A percentile compares a stretch with the other conserved stretches of the same genome.
These are phyloP conservation scores for Mobula hypostoma DNA, from an alignment of 2,113 vertebrate species.

Conservation along the genomic window DNA sequence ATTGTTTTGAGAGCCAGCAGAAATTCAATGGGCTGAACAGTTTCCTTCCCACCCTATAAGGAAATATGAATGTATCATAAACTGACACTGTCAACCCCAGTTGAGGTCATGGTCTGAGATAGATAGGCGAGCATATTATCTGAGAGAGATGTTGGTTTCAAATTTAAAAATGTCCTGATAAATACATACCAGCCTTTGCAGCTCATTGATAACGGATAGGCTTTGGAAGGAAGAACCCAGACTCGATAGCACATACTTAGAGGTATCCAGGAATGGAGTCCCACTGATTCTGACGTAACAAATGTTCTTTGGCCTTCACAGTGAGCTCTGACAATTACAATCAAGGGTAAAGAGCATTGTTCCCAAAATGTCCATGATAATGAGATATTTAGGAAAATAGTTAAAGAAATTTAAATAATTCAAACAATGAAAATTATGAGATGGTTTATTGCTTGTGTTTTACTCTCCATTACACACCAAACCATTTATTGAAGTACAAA, in stretches of 20 bases:
- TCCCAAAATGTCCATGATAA: too few relatives aligned
- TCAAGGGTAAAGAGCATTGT: not conserved
- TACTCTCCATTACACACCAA: too few relatives aligned
- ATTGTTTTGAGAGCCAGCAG: too few relatives aligned
- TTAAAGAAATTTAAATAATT: too few relatives aligned
- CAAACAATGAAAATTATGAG: too few relatives aligned
- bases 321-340: not conserved
- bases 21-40: too few relatives aligned
- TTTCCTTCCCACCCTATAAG: too few relatives aligned
- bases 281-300: not conserved
- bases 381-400: too few relatives aligned
- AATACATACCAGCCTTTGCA: not conserved
- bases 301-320: not conserved
- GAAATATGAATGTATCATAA: too few relatives aligned
- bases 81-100: not conserved
- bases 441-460: too few relatives aligned
- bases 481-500: too few relatives aligned
- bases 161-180: not conserved
- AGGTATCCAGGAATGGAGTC: not conserved
- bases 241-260: not conserved
- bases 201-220: not conserved
- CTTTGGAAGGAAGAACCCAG: not conserved
- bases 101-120: not conserved
- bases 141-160: not conserved
- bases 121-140: not conserved